Conservation (phyloP, 2,797 vertebrate species). For the Liparis tanakae region DNA sequence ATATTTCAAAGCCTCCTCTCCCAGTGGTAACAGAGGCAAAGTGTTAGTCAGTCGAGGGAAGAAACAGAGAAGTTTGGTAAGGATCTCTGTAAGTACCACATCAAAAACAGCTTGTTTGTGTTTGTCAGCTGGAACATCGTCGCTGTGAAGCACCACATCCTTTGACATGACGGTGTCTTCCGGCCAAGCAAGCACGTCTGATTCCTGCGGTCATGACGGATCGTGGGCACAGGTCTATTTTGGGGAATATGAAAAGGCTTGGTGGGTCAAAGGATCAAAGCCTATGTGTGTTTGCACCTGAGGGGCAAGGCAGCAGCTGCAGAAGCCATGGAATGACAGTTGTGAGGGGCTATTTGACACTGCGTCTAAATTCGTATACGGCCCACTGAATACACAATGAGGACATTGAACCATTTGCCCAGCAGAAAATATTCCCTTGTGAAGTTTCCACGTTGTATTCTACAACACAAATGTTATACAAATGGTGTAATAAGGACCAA, state of each 20-base stretch:
- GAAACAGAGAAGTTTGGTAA: constrained; percentile 25
- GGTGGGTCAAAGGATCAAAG: constrained; percentile 51
- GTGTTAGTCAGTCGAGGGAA: constrained; percentile 39
- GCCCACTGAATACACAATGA: constrained; percentile 22
- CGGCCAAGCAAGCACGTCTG: constrained; percentile 17
- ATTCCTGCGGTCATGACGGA: constrained; percentile 18
- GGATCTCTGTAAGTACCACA: constrained; percentile 32
- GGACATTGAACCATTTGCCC: neutral
- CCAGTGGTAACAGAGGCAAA: constrained; percentile 26
- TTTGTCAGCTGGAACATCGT: constrained; percentile 47
- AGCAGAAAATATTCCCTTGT: neutral
- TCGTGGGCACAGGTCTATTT: constrained; percentile 29
- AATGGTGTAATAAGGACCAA: neutral
- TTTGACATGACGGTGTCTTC: constrained; percentile 34
- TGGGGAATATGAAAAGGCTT: constrained; percentile 9
- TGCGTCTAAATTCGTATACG: constrained; percentile 7
- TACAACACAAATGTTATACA: neutral
- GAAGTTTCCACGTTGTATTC: neutral
- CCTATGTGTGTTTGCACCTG: constrained; percentile 36
- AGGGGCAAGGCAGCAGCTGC: constrained; percentile 47
- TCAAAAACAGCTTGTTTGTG: constrained; percentile 52
- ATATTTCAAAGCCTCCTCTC: constrained; percentile 42
- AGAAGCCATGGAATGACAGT: constrained; percentile 25
- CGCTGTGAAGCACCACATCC: constrained; percentile 5
- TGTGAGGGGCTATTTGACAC: neutral